phyloP scores from a whole-genome alignment of 2,888 invertebrate genomes.

The Leucozona laternaria region DNA sequence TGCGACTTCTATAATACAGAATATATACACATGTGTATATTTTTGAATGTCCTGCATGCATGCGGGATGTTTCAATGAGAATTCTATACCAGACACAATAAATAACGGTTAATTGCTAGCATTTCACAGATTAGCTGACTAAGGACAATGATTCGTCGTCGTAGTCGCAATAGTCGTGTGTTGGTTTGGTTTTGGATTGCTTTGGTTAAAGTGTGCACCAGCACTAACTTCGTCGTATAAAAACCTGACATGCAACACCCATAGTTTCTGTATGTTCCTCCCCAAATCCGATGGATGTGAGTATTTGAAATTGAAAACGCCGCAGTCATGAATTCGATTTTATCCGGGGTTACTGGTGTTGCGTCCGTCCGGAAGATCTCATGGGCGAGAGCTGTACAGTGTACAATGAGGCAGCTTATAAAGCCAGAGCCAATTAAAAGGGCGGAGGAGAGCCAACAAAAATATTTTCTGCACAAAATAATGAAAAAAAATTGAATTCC shows the following conservation, averaged over 20 bases:
- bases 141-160: conserved; percentile 67
- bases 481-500: background rate
- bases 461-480: background rate
- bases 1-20: background rate
- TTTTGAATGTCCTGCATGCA: conserved; percentile 11
- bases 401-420: conserved; percentile 46
- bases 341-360: conserved; percentile 46
- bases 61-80: conserved; percentile 60
- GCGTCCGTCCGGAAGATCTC: background rate
- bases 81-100: conserved; percentile 79
- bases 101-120: conserved; percentile 81
- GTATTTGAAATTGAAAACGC: conserved; percentile 68
- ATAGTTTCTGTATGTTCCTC: conserved; percentile 16
- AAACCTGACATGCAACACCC: conserved; percentile 21
- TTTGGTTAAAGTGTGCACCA: background rate
- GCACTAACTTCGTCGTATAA: background rate
- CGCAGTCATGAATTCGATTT: conserved; percentile 69
- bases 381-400: conserved; percentile 5
- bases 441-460: conserved; percentile 14
- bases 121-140: conserved; percentile 75
- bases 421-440: conserved; percentile 69
- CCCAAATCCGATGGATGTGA: background rate
- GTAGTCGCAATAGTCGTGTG: conserved; percentile 4
- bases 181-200: conserved; percentile 11
- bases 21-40: background rate